Base-by-base conservation (phyloP, 1,140 invertebrate genomes). In the Calliphora vicina region DNA sequence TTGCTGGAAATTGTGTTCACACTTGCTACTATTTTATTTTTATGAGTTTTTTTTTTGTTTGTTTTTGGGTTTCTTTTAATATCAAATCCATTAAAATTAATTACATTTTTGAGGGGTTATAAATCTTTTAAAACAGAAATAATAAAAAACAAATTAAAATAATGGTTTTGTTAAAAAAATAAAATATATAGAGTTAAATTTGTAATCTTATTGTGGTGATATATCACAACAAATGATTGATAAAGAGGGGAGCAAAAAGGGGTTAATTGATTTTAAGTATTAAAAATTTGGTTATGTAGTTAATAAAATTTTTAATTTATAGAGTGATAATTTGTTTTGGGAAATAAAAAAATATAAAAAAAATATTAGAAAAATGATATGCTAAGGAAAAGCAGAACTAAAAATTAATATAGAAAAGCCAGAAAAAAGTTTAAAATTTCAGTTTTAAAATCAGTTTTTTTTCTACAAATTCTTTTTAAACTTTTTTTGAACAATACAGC, bases 61-160 rank as follows among this genome's bases (percentile, higher is more conserved):
- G 45, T 43, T 6, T 43, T n/a, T n/a, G 35, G 35, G 35, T 35
- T 35, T 35, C 35, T 12, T 50, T 50, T 50, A 17, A 50, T 50
- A 50, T 50, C 45, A 50, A 50, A 15, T 6, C 17, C 12, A 67
- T 67, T 23, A 23, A 67, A 67, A 67, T 67, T 67, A 67, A 67
- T 67, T 67, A 25, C 61, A 57, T 67, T 67, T 67, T 67, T 9
- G 12, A 67, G 25, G n/a, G 6, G 61, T 23, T 12, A 67, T 67
- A 67, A 67, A 67, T 67, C 61, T 67, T 67, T 67, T 20, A 25
- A 67, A 67, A n/a, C n/a, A n/a, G n/a, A 67, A 12, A 67, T 67
- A 23, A 67, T 20, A 67, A 67, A 67, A 23, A 23, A 23, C 17
- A 67, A 23, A 23, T 23, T 20, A 17, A 2, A 3, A 15, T 50